Evolutionary conservation across 2,797 vertebrate genomes (phyloP).

Genomic region (Onychomys arenicola): DNA sequence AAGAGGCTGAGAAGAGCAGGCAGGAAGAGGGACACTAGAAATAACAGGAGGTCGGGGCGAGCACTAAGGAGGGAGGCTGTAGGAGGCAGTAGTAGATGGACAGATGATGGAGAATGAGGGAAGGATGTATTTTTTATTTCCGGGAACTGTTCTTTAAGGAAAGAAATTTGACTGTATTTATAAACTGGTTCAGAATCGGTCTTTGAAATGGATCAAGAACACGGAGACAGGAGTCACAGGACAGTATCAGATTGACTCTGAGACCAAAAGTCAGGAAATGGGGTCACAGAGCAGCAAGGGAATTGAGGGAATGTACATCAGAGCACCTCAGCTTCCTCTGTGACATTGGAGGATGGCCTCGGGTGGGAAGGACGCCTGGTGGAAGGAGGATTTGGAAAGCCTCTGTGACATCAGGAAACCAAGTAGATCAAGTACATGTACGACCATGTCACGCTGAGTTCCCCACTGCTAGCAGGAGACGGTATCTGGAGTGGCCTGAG

Average conservation of each 20-base stretch:
- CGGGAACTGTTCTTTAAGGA: conserved; percentile 32
- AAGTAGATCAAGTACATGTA: neutral
- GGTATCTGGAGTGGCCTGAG: neutral
- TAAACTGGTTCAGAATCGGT: neutral
- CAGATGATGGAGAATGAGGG: neutral
- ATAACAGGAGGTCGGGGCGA: neutral
- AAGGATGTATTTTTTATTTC: conserved; percentile 13
- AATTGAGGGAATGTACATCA: neutral
- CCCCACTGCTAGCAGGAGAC: neutral
- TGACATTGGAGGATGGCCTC: neutral
- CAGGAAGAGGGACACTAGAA: neutral
- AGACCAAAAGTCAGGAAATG: neutral
- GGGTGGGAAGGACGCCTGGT: neutral
- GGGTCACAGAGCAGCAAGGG: neutral
- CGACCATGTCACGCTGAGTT: neutral
- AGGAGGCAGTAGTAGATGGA: neutral
- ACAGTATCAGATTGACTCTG: neutral
- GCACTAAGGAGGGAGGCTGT: neutral
- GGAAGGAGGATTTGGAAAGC: neutral
- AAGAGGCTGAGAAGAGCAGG: neutral
- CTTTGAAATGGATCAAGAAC: neutral
- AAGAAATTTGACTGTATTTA: conserved; percentile 19
- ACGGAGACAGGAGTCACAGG: neutral
- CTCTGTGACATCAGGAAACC: neutral
- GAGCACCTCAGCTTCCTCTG: neutral